Percentiles rank a stretch among this genome's conserved stretches.
Conservation (phyloP, 1,140 invertebrate species). For the Solenopsis fugax region DNA sequence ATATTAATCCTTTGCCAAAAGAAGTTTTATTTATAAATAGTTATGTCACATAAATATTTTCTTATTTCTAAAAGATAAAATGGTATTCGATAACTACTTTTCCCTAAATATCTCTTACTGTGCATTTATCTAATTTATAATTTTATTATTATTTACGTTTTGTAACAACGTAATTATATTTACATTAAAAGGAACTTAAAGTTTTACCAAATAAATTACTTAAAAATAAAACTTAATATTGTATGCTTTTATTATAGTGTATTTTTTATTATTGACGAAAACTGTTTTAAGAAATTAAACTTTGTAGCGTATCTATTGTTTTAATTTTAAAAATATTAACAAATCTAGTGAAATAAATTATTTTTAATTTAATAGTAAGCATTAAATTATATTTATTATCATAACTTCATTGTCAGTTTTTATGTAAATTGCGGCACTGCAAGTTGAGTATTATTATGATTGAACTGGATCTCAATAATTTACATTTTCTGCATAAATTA, state of each 20-base stretch:
- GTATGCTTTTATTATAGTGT: neutral
- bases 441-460: no score
- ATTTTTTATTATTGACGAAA: neutral
- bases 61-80: no score
- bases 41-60: no score
- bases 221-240: no score
- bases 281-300: neutral
- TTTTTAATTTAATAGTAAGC: neutral
- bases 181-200: neutral
- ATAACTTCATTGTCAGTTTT: neutral
- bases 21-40: no score
- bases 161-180: neutral
- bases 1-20: no score
- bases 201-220: no score
- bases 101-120: neutral
- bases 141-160: neutral
- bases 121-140: constrained; percentile 1
- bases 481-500: neutral
- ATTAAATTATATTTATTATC: no score
- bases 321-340: neutral
- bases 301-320: neutral
- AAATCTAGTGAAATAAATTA: neutral
- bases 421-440: neutral
- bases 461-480: no score
- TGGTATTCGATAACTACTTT: no score